Evolutionary conservation across 2,113 vertebrate genomes (phyloP), one percentile per base, ranked within the genome.

Genomic region (Hoplias malabaricus): DNA sequence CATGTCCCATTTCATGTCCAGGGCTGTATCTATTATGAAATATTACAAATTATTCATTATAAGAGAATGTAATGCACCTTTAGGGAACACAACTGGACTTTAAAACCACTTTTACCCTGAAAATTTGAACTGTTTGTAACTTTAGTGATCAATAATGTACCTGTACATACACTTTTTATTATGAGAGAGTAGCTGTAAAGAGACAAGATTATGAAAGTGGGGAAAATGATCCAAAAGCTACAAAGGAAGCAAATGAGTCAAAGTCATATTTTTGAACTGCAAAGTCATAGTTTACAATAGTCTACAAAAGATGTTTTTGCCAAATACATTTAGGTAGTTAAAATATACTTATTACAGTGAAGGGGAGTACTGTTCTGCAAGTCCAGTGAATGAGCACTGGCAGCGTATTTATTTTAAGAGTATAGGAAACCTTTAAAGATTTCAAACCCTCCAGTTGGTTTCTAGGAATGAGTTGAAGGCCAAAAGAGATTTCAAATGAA

Each of bases 381-480:
- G 76, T 93, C 90, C 38, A 93, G n/a, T n/a, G n/a, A n/a, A 10
- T 93, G n/a, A 31, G 68, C 33, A 25, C 29, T 40, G 0, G n/a
- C 0, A 93, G 3, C 0, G 81, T 73, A 43, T 93, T 93, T 7
- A 83, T 40, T 36, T 86, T 87, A 3, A 93, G 57, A 21, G 34
- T 48, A 3, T 48, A 83, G 48, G 91, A 81, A 33, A 8, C 27
- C 5, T 72, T 16, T 43, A 90, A 84, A 8, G 87, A 90, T 4
- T 69, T 83, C 70, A 95, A 73, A 27, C 92, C 92, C 69, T 90
- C 25, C 23, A 93, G 75, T 21, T 92, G 76, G 83, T 92, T 86
- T 4, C 16, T 59, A 1, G 88, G 90, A 11, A 90, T 42, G 0
- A 33, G 0, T 9, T 80, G 82, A 1, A 78, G 38, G 14, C 77